Evolutionary conservation across 1,140 invertebrate species (phyloP), one percentile per base, ranked within the genome.

Genomic region (Trichoplusia ni): DNA sequence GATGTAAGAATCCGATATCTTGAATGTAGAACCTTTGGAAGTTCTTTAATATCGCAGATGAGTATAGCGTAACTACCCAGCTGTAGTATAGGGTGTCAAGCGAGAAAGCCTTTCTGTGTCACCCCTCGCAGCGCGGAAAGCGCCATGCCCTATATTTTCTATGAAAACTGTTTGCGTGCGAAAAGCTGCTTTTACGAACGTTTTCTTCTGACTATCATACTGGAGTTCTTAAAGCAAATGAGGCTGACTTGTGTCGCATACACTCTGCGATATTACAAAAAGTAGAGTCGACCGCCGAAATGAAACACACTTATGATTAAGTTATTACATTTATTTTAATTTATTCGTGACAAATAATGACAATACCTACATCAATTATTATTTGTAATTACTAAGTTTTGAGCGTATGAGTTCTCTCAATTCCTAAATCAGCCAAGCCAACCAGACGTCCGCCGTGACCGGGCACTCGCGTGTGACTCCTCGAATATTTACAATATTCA

Each of bases 331-430:
- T 87, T 85, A 87, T 81, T 83, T 73, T 73, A 84, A 82, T 81
- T 72, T 83, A 86, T 84, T 80, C 73, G 76, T 86, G 85, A 88
- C 82, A 86, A 86, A 85, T 84, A 68, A 82, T 74, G 71, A 82
- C 79, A 53, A 77, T 82, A 77, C 71, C 69, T 81, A 69, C 63
- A 68, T 47, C 56, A 60, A 67, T 71, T 78, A 78, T 75, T 73
- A 76, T 61, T 54, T 75, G 65, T 75, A 75, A 74, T 69, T 46
- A 69, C 80, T 88, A 85, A 81, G 66, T 80, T 78, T 79, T 89
- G 86, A 89, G 86, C 84, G 80, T 85, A 84, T 75, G 76, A 75
- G 71, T 88, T 85, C 72, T 81, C 76, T 88, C 85, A 88, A 88
- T 89, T 89, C 84, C 86, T 89, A 85, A 79, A 67, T 85, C 78